phyloP scores from a whole-genome alignment of 2,797 vertebrate species.

The Molossus molossus region DNA sequence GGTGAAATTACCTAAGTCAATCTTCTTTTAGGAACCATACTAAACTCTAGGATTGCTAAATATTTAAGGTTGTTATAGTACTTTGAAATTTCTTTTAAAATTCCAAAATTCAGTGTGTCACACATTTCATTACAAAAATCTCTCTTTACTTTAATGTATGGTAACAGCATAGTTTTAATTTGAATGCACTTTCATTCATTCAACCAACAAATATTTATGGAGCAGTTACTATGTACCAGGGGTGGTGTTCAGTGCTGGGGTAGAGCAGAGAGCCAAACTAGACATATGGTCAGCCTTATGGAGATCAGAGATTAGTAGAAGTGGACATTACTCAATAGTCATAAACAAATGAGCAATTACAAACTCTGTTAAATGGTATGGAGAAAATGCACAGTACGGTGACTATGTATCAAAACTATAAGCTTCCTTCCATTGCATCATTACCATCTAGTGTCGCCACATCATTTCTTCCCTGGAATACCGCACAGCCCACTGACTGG shows the following conservation, averaged over 20 bases:
- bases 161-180: slow-evolving; percentile 35
- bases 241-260: neutral
- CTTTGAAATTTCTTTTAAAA: slow-evolving; percentile 21
- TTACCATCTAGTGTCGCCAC: too few species aligned
- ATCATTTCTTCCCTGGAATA: neutral
- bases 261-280: neutral
- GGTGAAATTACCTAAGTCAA: neutral
- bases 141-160: neutral
- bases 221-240: neutral
- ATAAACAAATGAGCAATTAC: neutral
- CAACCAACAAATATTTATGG: neutral
- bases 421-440: neutral
- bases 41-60: neutral
- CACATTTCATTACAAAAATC: neutral
- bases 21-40: neutral
- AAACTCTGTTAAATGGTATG: neutral
- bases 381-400: neutral
- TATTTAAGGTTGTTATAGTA: neutral
- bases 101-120: slow-evolving; percentile 26
- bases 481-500: neutral
- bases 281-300: neutral
- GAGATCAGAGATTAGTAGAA: neutral
- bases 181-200: neutral
- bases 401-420: neutral
- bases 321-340: neutral